Percentiles rank a stretch among this genome's conserved stretches.
Conservation (phyloP, 2,888 invertebrate species). For the Zonitis immaculata region DNA sequence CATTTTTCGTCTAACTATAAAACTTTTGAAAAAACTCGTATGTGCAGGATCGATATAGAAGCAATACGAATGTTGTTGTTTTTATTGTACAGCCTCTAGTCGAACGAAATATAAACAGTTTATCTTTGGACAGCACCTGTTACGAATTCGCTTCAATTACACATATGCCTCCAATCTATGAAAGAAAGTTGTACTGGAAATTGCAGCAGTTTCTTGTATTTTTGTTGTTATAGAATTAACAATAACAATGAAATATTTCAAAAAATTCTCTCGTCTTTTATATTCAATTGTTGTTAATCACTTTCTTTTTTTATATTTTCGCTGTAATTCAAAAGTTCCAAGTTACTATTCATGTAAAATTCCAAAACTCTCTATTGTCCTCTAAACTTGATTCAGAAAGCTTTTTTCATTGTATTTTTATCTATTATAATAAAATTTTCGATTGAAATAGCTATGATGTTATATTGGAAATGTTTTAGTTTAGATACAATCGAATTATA, state of each 20-base stretch:
- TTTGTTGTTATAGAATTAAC: no score
- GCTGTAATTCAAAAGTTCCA: background rate
- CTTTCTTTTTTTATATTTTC: background rate
- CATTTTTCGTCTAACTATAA: no score
- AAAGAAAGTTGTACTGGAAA: background rate
- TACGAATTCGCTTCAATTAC: background rate
- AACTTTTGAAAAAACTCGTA: no score
- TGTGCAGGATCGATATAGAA: no score
- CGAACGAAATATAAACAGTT: background rate
- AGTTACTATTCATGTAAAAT: no score
- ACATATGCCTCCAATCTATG: background rate
- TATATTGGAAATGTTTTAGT: no score
- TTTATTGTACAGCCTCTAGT: background rate
- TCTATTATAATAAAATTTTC: no score
- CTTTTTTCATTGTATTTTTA: background rate
- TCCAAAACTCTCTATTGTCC: conserved; percentile 5
- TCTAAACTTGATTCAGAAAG: conserved; percentile 3
- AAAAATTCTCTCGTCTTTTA: no score
- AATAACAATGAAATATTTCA: no score
- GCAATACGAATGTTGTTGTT: background rate
- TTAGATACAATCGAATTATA: no score
- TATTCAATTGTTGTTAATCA: background rate
- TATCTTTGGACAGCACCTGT: background rate
- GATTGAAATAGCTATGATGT: no score
- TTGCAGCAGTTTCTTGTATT: no score